Base-by-base conservation (phyloP, 2,797 vertebrate genomes). In the Sebastes diploproa region DNA sequence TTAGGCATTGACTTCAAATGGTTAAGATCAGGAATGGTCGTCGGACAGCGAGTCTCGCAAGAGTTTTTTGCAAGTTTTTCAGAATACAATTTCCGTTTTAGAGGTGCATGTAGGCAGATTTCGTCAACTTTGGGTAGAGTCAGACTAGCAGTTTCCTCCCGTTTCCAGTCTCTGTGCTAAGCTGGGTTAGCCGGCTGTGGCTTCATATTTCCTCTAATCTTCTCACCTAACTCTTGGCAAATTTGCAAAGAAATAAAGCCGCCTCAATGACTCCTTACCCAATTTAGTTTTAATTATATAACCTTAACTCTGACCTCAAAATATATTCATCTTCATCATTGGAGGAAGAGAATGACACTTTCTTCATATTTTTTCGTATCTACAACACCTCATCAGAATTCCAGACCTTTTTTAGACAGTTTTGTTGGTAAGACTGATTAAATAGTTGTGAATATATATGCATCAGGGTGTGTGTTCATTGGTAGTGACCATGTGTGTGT, bases 301-400 rank as follows among this genome's bases (percentile, higher is more conserved):
- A 79, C 54, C 50, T 71, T 29, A 64, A 74, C 58, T 67, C 29
- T 77, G 60, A 81, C 67, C 36, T 72, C 23, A 23, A 42, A 65
- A 68, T 12, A 72, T 66, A 74, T 77, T 65, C 20, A 81, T 86
- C 70, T 78, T 82, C 55, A 71, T 78, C 66, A 80, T n/a, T 73
- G 6, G 20, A 12, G 29, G 30, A 65, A 50, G 7, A 61, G 68
- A 80, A 77, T 75, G 12, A 55, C 67, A 83, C 9, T 63, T 71
- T 69, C 23, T 27, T 77, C 13, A 75, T 36, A 56, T 73, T 75
- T 78, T 66, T 66, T 56, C 50, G 56, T 72, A 56, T 67, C 65
- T 42, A 25, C 58, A 46, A 34, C 52, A 77, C 69, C 32, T 80
- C 66, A 83, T 84, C 36, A 84, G 65, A 23, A 85, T 66, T 84